Evolutionary conservation across 2,888 invertebrate genomes (phyloP).

Genomic region (Halocaridina rubra): DNA sequence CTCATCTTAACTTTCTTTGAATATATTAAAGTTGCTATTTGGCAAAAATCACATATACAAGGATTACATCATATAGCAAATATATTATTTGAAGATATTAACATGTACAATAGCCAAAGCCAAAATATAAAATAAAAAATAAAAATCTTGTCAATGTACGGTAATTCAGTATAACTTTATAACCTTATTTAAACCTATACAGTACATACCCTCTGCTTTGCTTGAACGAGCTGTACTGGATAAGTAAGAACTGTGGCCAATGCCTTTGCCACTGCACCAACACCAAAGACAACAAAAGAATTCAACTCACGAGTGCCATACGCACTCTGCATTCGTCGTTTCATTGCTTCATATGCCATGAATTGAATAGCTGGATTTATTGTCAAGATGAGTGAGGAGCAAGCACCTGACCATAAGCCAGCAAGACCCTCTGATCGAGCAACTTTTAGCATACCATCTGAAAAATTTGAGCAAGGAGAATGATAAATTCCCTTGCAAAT

Average conservation of each 20-base stretch:
- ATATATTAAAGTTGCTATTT: too few species aligned
- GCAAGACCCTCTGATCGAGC: constrained; percentile 79
- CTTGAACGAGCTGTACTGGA: constrained; percentile 87
- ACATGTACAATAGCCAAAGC: too few species aligned
- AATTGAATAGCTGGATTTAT: constrained; percentile 93
- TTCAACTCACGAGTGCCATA: constrained; percentile 70
- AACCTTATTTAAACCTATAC: too few species aligned
- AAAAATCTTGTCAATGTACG: too few species aligned
- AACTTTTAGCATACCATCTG: constrained; percentile 79
- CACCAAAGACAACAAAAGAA: constrained; percentile 76
- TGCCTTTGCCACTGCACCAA: constrained; percentile 88
- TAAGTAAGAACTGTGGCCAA: constrained; percentile 89
- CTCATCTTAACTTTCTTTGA: too few species aligned
- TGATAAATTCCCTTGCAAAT: too few species aligned
- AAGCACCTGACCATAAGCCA: constrained; percentile 85
- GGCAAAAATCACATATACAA: too few species aligned
- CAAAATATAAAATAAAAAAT: too few species aligned
- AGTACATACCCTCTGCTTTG: constrained; percentile 75
- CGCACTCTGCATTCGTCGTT: constrained; percentile 71
- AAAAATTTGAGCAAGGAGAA: background rate
- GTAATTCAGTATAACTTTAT: too few species aligned
- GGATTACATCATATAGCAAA: too few species aligned
- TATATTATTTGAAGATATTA: too few species aligned
- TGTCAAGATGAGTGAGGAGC: constrained; percentile 86
- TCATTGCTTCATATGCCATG: constrained; percentile 89